These are phyloP conservation scores for Spodoptera litura DNA, from an alignment of 1,140 invertebrate species.

Conservation along the genomic window DNA sequence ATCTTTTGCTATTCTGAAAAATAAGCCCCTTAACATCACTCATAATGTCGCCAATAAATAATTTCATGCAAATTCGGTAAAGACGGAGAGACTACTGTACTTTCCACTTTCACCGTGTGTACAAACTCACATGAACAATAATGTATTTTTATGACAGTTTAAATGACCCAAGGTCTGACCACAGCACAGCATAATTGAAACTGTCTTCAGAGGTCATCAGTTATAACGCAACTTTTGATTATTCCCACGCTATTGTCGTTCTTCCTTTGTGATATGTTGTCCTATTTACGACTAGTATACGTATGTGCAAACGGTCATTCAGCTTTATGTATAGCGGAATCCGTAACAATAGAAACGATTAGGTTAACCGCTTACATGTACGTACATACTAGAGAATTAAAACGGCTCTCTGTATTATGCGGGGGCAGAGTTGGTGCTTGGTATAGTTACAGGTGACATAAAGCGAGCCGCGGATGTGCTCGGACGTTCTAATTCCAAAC, in stretches of 20 bases:
- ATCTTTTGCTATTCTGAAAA: no score
- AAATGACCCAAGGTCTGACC: not conserved
- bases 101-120: no score
- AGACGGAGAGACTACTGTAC: no score
- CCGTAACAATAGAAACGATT: slow-evolving; percentile 47
- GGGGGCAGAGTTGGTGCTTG: slow-evolving; percentile 23
- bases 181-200: slow-evolving; percentile 6
- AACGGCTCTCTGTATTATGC: slow-evolving; percentile 45
- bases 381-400: slow-evolving; percentile 37
- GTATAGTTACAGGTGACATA: slow-evolving; percentile 62
- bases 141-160: no score
- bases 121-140: no score
- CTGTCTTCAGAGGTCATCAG: slow-evolving; percentile 10
- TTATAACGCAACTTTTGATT: slow-evolving; percentile 10
- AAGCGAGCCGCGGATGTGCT: slow-evolving; percentile 54
- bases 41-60: no score
- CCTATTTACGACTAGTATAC: slow-evolving; percentile 11
- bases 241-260: slow-evolving; percentile 22
- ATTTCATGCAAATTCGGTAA: no score
- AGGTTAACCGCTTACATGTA: slow-evolving; percentile 43
- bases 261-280: slow-evolving; percentile 27
- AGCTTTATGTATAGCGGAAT: slow-evolving; percentile 28
- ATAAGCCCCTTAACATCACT: no score
- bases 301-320: slow-evolving; percentile 25
- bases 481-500: slow-evolving; percentile 75